phyloP scores from a whole-genome alignment of 2,888 invertebrate species.

The Pachliopta kotzebuea region DNA sequence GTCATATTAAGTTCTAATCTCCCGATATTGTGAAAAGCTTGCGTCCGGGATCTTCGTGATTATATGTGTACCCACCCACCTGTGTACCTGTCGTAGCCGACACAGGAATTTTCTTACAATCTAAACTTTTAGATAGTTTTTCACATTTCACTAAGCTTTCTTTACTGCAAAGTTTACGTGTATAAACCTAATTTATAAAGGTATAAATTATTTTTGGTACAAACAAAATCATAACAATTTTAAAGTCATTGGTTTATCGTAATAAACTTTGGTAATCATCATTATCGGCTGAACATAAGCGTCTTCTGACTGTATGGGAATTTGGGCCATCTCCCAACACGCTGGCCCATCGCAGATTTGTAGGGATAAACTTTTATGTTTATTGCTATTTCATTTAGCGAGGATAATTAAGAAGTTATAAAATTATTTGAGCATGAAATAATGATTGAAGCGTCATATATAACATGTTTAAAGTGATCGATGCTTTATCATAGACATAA shows the following conservation, averaged over 20 bases:
- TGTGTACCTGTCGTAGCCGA: slow-evolving; percentile 6
- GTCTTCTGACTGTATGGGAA: no score
- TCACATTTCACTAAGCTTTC: not conserved
- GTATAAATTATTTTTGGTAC: not conserved
- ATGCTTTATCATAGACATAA: slow-evolving; percentile 28
- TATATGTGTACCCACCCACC: slow-evolving; percentile 8
- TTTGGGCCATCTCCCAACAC: no score
- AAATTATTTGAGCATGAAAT: not conserved
- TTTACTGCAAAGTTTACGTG: not conserved
- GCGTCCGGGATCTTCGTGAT: slow-evolving; percentile 24
- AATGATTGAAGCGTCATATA: not conserved
- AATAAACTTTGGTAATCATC: no score
- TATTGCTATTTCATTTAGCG: no score
- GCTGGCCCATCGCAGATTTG: no score
- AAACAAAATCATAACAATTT: not conserved
- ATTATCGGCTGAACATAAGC: no score
- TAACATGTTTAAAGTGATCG: not conserved
- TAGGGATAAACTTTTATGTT: no score
- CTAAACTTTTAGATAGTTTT: not conserved
- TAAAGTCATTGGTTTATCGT: not conserved
- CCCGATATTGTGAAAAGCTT: slow-evolving; percentile 30
- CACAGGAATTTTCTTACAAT: slow-evolving; percentile 8
- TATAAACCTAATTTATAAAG: not conserved
- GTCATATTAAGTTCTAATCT: slow-evolving; percentile 30
- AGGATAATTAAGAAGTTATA: no score